Evolutionary conservation across 2,797 vertebrate species (phyloP).

Genomic region (Bovichtus variegatus): DNA sequence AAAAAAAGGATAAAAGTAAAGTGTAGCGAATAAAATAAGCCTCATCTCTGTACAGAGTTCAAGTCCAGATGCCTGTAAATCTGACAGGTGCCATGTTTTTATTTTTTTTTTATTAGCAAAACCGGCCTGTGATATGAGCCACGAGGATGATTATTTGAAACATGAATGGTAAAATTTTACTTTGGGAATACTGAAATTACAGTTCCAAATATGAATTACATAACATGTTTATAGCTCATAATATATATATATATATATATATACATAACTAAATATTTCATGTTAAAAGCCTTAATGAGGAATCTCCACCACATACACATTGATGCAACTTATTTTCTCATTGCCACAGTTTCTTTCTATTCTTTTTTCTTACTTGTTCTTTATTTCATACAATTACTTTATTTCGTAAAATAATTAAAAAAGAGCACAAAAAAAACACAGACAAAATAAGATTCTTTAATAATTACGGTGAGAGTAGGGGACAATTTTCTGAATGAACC

Average conservation of each 20-base stretch:
- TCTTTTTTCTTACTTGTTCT: neutral
- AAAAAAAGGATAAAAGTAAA: neutral
- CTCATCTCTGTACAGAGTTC: neutral
- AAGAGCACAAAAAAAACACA: neutral
- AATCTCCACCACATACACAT: neutral
- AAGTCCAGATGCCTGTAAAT: neutral
- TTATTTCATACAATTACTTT: neutral
- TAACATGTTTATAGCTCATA: too few relatives aligned
- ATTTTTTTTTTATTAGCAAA: too few relatives aligned
- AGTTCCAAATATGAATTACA: neutral
- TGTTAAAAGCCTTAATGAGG: too few relatives aligned
- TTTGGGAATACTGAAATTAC: neutral
- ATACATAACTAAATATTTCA: neutral
- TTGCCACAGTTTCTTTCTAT: neutral
- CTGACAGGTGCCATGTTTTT: neutral
- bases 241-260: too few relatives aligned
- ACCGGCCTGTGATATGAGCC: neutral
- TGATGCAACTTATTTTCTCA: neutral
- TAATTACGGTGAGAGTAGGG: neutral
- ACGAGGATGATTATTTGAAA: constrained; percentile 13
- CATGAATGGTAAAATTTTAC: neutral
- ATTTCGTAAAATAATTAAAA: too few relatives aligned
- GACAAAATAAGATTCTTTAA: neutral
- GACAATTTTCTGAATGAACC: neutral
- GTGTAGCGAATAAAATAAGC: neutral